Evolutionary conservation across 2,113 vertebrate genomes (phyloP).

Genomic region (Corythornis cristatus): DNA sequence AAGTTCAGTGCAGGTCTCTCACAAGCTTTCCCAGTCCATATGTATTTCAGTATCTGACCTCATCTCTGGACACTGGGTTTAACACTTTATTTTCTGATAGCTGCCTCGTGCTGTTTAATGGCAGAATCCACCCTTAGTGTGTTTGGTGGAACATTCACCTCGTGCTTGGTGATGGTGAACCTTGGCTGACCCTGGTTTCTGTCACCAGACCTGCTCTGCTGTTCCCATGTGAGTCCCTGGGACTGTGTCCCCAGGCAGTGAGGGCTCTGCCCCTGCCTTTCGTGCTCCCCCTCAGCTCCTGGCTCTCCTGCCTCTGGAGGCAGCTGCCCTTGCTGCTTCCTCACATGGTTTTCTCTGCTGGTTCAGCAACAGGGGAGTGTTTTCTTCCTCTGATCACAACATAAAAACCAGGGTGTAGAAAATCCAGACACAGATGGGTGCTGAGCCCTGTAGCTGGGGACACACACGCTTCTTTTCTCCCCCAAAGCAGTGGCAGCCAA

Average conservation of each 20-base stretch:
- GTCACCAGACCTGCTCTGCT: background rate
- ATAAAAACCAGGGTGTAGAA: background rate
- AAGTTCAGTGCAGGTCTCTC: background rate
- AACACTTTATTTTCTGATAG: background rate
- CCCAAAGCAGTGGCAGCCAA: background rate
- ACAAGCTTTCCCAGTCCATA: background rate
- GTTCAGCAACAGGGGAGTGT: background rate
- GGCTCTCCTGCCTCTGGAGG: background rate
- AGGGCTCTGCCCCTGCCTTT: constrained; percentile 9
- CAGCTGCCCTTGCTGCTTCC: background rate
- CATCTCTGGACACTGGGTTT: background rate
- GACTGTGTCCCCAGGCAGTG: background rate
- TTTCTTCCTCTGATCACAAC: background rate
- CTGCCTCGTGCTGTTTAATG: background rate
- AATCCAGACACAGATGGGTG: background rate
- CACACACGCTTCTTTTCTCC: background rate
- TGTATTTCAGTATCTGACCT: background rate
- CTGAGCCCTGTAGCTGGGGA: background rate
- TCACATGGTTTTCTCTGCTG: background rate
- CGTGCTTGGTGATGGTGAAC: background rate
- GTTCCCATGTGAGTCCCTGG: background rate
- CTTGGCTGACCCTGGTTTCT: background rate
- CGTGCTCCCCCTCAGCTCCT: constrained; percentile 5
- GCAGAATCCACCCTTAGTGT: background rate
- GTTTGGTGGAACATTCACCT: too few relatives aligned